Conservation (phyloP, 1,140 invertebrate species). For the Sycophaga agraensis region DNA sequence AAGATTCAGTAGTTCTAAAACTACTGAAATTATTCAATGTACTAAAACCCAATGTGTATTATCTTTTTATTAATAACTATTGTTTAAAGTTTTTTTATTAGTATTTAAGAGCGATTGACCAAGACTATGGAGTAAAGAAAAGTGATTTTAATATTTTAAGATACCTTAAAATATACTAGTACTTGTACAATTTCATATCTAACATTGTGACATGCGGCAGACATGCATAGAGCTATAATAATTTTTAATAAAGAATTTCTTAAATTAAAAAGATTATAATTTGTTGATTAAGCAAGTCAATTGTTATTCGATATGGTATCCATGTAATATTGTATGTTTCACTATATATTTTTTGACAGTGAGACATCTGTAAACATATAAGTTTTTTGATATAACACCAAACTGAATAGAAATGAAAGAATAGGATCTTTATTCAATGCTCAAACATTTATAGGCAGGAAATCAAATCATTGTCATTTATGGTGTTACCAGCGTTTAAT, state of each 20-base stretch:
- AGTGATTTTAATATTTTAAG: conserved; percentile 7
- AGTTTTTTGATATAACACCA: not conserved
- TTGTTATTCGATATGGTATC: conserved; percentile 1
- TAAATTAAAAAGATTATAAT: conserved; percentile 25
- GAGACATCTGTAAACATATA: not conserved
- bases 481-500: conserved; percentile 7
- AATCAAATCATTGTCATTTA: conserved; percentile 12
- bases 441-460: conserved; percentile 11
- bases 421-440: conserved; percentile 1
- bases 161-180: not conserved
- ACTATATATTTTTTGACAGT: not conserved
- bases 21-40: not conserved
- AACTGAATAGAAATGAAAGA: not conserved
- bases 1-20: not conserved
- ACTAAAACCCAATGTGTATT: conserved; percentile 2
- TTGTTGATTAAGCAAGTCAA: conserved; percentile 3
- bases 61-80: conserved; percentile 1
- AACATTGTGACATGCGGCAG: conserved; percentile 49
- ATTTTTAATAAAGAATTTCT: conserved; percentile 13
- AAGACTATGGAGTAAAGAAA: conserved; percentile 36
- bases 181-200: conserved; percentile 11
- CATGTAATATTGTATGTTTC: conserved; percentile 10
- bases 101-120: conserved; percentile 25
- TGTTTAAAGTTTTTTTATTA: conserved; percentile 8
- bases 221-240: conserved; percentile 45